Evolutionary conservation across 1,140 invertebrate genomes (phyloP).

Genomic region (Monochamus saltuarius): DNA sequence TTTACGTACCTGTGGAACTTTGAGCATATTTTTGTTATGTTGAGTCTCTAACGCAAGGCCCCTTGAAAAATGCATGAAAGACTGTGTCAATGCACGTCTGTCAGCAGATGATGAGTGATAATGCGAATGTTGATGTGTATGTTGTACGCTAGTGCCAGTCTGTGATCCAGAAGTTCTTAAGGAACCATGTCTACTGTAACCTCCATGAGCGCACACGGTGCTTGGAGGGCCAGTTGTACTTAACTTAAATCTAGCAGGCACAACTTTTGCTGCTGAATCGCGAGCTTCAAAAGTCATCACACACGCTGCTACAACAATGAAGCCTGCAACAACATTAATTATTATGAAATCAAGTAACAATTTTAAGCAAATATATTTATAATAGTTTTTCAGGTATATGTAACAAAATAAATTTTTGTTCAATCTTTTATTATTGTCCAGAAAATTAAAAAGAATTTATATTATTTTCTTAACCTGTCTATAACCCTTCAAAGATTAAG

Average conservation of each 20-base stretch:
- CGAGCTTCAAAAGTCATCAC: conserved; percentile 94
- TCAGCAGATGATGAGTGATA: conserved; percentile 42
- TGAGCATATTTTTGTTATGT: conserved; percentile 29
- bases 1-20: conserved; percentile 36
- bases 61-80: conserved; percentile 70
- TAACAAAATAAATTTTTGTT: too few species aligned
- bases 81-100: conserved; percentile 65
- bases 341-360: too few species aligned
- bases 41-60: conserved; percentile 52
- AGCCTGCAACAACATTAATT: conserved; percentile 68
- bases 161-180: conserved; percentile 47
- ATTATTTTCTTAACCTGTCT: too few species aligned
- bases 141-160: conserved; percentile 43
- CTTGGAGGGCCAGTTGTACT: conserved; percentile 51
- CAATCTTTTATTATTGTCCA: too few species aligned
- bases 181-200: conserved; percentile 36
- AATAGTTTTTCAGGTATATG: too few species aligned
- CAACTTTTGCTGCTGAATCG: conserved; percentile 84
- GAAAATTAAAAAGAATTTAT: too few species aligned
- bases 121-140: conserved; percentile 35
- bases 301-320: conserved; percentile 89
- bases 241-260: conserved; percentile 71
- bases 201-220: conserved; percentile 23
- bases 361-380: too few species aligned
- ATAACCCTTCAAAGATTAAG: too few species aligned